Base-by-base conservation (phyloP, 2,888 invertebrate genomes). In the Lymantria monacha region DNA sequence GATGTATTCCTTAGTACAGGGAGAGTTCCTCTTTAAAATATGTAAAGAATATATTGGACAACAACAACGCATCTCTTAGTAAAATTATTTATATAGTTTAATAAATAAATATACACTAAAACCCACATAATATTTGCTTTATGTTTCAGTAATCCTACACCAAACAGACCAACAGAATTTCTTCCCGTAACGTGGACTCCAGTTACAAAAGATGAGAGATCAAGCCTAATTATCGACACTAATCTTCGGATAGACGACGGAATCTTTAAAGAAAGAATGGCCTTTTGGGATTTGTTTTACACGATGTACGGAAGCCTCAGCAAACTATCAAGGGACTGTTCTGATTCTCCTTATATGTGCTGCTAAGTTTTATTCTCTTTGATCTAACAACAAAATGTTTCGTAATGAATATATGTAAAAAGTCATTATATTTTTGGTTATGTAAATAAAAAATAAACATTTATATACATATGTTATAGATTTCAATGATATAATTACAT, bases 251-350 rank as follows among this genome's bases (percentile, higher is more conserved):
- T 86, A 48, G 78, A 81, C 37, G 65, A 71, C 30, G 69, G 91
- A 45, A 76, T 83, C 7, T 70, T 74, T 45, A 79, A 83, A 45
- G 76, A 83, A 8, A 76, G 87, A 14, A 85, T 87, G 81, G 83
- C 88, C 0, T 90, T 86, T 59, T 90, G 91, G 91, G 87, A 90
- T 47, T 75, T 90, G 1, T 90, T 90, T 57, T 84, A 86, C 51
- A 69, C 73, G 9, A 61, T 75, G 15, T 89, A 88, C 38, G 87
- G 82, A 7, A 76, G 66, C 54, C 74, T 79, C 43, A 83, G 77
- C 50, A 81, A 75, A 48, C 68, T 85, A 30, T 59, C 66, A 9
- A 61, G 81, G 43, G 66, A 74, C 9, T 85, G 87, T 52, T 57
- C 55, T 15, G 56, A 63, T 9, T 53, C 66, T 2, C 40, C 53